Evolutionary conservation across 2,888 invertebrate species (phyloP).

Genomic region (Drosophila birchii): DNA sequence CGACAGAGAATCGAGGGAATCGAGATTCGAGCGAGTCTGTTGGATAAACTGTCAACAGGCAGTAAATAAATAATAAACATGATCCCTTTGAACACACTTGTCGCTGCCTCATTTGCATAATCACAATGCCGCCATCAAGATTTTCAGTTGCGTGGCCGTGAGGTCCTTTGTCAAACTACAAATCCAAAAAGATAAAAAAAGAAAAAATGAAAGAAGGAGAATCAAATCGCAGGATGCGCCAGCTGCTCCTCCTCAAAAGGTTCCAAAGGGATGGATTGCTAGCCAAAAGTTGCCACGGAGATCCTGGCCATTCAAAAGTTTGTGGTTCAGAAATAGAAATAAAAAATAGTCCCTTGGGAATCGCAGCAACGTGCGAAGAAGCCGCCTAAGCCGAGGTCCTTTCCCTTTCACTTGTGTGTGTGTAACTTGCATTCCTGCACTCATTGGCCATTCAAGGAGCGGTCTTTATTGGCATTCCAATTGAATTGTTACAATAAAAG

Average conservation of each 20-base stretch:
- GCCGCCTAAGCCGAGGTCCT: conserved; percentile 1
- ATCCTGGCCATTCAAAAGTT: conserved; percentile 27
- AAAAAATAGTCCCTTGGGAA: conserved; percentile 13
- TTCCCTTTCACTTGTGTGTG: conserved; percentile 1
- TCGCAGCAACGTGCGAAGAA: conserved; percentile 9
- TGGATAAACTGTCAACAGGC: conserved; percentile 69
- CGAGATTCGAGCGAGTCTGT: conserved; percentile 46
- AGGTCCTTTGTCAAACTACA: conserved; percentile 40
- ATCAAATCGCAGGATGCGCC: conserved; percentile 38
- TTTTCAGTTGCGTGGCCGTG: conserved; percentile 19
- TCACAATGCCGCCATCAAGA: conserved; percentile 55
- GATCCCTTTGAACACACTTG: conserved; percentile 73
- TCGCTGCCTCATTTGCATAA: conserved; percentile 70
- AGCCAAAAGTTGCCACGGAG: conserved; percentile 40
- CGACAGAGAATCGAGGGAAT: conserved; percentile 14
- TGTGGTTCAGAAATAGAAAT: conserved; percentile 31
- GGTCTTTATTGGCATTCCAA: conserved; percentile 8
- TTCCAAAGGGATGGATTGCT: conserved; percentile 22
- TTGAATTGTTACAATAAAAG: conserved; percentile 10
- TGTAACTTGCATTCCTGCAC: conserved; percentile 33
- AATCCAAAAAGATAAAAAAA: no score
- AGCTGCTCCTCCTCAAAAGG: conserved; percentile 38
- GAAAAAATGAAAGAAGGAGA: neutral
- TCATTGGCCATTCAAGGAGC: conserved; percentile 14
- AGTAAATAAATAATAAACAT: conserved; percentile 79